Evolutionary conservation across 2,113 vertebrate genomes (phyloP).

Genomic region (Pavo muticus): DNA sequence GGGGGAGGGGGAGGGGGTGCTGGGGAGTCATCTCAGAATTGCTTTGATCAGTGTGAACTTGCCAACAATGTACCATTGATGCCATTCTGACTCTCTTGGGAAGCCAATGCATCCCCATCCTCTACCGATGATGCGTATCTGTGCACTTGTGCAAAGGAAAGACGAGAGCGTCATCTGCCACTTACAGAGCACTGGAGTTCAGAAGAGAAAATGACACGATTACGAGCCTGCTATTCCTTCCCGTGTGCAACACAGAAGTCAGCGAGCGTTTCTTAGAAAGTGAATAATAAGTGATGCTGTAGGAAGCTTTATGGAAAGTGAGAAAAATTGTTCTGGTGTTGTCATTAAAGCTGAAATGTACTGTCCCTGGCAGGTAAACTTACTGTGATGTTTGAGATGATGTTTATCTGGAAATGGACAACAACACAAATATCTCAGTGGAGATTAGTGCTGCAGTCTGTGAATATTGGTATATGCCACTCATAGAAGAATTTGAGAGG

Average conservation of each 20-base stretch:
- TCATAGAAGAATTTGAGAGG: background rate
- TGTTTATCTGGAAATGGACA: background rate
- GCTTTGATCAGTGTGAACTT: constrained; percentile 52
- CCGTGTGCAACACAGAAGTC: background rate
- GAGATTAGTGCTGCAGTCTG: background rate
- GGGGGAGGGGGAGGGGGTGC: too few species aligned
- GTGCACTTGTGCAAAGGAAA: constrained; percentile 25
- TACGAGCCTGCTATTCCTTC: background rate
- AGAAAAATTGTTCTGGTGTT: background rate
- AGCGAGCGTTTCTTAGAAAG: background rate
- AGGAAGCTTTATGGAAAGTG: background rate
- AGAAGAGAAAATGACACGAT: constrained; percentile 13
- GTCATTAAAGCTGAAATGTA: background rate
- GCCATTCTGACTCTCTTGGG: constrained; percentile 8
- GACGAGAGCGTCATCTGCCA: constrained; percentile 25
- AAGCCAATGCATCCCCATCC: constrained; percentile 30
- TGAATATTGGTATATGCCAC: background rate
- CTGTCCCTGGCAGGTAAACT: background rate
- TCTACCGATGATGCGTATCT: constrained; percentile 40
- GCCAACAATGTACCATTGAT: constrained; percentile 26
- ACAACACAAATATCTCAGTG: background rate
- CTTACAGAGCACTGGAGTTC: background rate
- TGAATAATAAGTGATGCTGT: background rate
- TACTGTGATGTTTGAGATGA: background rate
- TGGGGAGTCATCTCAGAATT: background rate